Base-by-base conservation (phyloP, 1,140 invertebrate genomes). In the Polypedilum vanderplanki region DNA sequence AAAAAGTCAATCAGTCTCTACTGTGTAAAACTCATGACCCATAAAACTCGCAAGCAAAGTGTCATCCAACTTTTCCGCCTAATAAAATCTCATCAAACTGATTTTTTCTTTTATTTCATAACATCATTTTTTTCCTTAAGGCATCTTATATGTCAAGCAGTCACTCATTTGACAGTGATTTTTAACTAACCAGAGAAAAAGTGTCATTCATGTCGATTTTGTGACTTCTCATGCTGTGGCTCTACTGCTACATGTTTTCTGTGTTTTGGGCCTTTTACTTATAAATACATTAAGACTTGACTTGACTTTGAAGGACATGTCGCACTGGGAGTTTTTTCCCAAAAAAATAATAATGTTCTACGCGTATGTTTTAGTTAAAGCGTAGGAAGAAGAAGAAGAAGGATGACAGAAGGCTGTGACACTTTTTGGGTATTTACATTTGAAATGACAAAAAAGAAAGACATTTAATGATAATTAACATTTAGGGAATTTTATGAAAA, bases 21-120 rank as follows among this genome's bases (percentile, higher is more conserved):
- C 10, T 57, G 12, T 57, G 46, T 12, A 12, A 57, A n/a, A 12
- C n/a, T n/a, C 46, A 57, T 57, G 46, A 57, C 46, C 46, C 46
- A 57, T 57, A 57, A 57, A 57, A 57, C 46, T 57, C 46, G 24
- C 24, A 33, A 33, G 24, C 24, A 12, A 57, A 57, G 46, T 57
- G 46, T 57, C 46, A 57, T 57, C 46, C 46, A 57, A 57, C 46
- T 57, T 57, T 57, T 57, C 46, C 46, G 46, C 46, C 46, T 57
- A 57, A 57, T 57, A 57, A 57, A 57, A 57, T 57, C 46, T 57
- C 46, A 57, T 57, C 46, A 57, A 57, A 12, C 46, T 57, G 46
- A 33, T 33, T 33, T 33, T 33, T 33, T 33, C 5, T 33, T 33
- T 33, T 5, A 33, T 33, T 33, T 33, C 24, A 33, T 33, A 33